phyloP scores from a whole-genome alignment of 1,140 invertebrate species.

The Neocloeon triangulifer region DNA sequence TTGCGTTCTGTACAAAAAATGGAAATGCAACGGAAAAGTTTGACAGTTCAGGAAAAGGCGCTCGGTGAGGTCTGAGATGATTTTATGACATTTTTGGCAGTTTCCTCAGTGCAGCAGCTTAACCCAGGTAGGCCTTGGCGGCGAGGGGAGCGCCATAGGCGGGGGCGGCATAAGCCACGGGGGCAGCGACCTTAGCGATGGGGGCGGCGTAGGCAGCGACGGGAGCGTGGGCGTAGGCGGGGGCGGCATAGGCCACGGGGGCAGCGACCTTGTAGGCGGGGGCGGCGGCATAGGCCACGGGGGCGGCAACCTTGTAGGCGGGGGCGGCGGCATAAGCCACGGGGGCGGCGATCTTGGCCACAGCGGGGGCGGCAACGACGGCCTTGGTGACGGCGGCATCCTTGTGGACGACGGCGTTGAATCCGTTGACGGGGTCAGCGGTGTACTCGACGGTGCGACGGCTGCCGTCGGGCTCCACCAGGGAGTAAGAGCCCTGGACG shows the following conservation, averaged over 20 bases:
- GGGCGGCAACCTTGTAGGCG: constrained; percentile 2
- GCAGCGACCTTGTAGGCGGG: constrained; percentile 4
- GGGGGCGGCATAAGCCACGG: constrained; percentile 5
- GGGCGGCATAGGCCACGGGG: constrained; percentile 6
- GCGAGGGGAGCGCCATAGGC: constrained; percentile 9
- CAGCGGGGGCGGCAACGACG: constrained; percentile 3
- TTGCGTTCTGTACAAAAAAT: no score
- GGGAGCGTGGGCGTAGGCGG: constrained; percentile 3
- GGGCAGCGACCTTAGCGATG: constrained; percentile 1
- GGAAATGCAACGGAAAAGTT: no score
- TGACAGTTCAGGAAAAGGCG: no score
- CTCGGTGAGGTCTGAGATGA: no score
- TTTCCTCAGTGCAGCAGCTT: no score
- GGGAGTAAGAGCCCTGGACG: constrained; percentile 26
- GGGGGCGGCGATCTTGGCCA: constrained; percentile 1
- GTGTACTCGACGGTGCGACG: constrained; percentile 15
- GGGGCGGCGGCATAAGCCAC: constrained; percentile 1
- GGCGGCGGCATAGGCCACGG: constrained; percentile 4
- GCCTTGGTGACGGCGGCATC: neutral
- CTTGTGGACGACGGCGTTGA: constrained; percentile 14
- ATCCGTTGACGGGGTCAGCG: constrained; percentile 18
- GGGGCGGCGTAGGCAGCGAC: constrained; percentile 1
- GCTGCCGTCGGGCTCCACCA: constrained; percentile 27
- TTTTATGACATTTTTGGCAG: no score
- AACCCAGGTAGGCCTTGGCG: no score